Evolutionary conservation across 2,888 invertebrate genomes (phyloP).

Genomic region (Congeria kusceri): DNA sequence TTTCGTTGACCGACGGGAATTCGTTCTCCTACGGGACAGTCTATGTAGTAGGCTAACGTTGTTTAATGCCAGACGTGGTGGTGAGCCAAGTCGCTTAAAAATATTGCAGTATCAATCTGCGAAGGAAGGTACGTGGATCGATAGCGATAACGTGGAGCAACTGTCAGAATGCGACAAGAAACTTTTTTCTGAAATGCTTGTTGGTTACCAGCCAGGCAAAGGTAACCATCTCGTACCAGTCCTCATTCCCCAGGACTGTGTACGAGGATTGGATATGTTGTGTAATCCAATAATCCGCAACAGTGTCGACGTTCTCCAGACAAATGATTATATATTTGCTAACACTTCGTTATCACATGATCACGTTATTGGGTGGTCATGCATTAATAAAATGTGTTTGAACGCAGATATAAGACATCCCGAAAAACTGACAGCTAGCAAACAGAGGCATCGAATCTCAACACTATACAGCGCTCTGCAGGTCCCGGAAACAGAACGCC

Average conservation of each 20-base stretch:
- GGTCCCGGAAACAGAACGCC: conserved; percentile 27
- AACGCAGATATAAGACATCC: conserved; percentile 11
- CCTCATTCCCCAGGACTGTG: conserved; percentile 37
- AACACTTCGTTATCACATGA: conserved; percentile 12
- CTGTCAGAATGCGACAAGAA: conserved; percentile 10
- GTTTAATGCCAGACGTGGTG: conserved; percentile 58
- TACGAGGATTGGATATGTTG: conserved; percentile 23
- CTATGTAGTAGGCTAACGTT: conserved; percentile 45
- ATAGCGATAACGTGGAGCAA: not conserved
- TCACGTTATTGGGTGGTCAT: conserved; percentile 31
- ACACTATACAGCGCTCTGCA: conserved; percentile 39
- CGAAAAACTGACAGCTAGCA: conserved; percentile 27
- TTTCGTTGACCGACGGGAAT: conserved; percentile 27
- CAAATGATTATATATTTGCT: conserved; percentile 35
- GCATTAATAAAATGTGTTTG: conserved; percentile 15
- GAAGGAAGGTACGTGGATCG: conserved; percentile 34
- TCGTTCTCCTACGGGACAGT: conserved; percentile 31
- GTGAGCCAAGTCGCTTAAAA: conserved; percentile 51
- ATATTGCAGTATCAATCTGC: conserved; percentile 30
- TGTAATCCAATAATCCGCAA: conserved; percentile 9
- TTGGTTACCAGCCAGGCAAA: conserved; percentile 23
- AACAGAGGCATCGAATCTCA: conserved; percentile 37
- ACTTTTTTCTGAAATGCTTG: not conserved
- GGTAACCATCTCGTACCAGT: conserved; percentile 35
- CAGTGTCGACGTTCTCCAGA: conserved; percentile 13